These are phyloP conservation scores for Troides oblongomaculatus DNA, from an alignment of 2,888 invertebrate species.

Conservation along the genomic window DNA sequence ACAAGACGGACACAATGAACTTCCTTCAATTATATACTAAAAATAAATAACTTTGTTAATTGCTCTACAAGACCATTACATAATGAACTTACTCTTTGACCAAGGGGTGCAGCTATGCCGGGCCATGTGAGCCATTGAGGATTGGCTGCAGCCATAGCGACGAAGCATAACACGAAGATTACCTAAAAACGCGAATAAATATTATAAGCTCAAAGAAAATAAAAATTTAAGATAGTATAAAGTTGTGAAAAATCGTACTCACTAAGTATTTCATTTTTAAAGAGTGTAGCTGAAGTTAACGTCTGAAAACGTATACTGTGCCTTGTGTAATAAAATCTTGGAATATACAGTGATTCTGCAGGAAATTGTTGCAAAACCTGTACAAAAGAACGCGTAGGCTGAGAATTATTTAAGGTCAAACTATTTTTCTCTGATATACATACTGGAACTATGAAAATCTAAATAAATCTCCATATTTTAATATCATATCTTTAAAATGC, in stretches of 20 bases:
- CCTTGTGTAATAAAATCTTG: background rate
- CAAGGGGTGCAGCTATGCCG: slow-evolving; percentile 39
- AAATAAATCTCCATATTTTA: too few species aligned
- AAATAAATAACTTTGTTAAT: too few species aligned
- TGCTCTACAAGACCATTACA: too few species aligned
- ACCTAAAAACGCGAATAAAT: background rate
- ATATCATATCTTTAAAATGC: too few species aligned
- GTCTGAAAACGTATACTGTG: slow-evolving; percentile 11
- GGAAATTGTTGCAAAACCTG: slow-evolving; percentile 16
- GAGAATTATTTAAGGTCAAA: background rate
- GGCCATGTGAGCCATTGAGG: slow-evolving; percentile 57
- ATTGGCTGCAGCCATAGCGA: slow-evolving; percentile 66
- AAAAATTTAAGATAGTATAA: background rate
- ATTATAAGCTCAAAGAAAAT: too few species aligned
- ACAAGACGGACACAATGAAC: too few species aligned
- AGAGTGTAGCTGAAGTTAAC: slow-evolving; percentile 38
- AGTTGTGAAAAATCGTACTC: slow-evolving; percentile 42
- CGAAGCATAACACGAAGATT: slow-evolving; percentile 60
- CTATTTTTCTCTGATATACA: too few species aligned
- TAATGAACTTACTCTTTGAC: slow-evolving; percentile 47
- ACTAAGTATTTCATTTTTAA: slow-evolving; percentile 68
- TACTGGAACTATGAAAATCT: too few species aligned
- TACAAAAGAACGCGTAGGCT: background rate
- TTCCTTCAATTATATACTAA: too few species aligned
- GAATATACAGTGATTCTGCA: slow-evolving; percentile 3